Conservation (phyloP, 2,797 vertebrate species). For the Leucoraja ocellata region DNA sequence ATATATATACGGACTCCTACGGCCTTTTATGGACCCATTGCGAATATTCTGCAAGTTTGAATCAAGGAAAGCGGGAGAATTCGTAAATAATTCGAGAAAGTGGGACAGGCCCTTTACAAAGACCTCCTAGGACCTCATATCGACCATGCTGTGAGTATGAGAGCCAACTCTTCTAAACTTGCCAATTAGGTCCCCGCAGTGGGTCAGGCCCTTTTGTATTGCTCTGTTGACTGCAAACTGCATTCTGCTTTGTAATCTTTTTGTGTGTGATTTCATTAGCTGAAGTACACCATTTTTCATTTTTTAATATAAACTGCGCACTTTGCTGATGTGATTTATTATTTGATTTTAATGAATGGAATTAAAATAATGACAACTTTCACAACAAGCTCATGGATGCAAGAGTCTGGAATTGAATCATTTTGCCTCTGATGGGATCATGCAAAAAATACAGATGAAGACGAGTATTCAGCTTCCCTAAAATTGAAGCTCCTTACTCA, state of each 20-base stretch:
- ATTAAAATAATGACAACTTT: background rate
- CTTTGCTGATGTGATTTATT: background rate
- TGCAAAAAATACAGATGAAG: background rate
- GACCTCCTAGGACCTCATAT: too few relatives aligned
- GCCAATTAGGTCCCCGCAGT: too few relatives aligned
- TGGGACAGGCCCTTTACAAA: too few relatives aligned
- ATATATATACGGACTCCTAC: too few relatives aligned
- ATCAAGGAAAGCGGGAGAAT: too few relatives aligned
- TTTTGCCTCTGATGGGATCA: background rate
- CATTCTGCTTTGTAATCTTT: background rate
- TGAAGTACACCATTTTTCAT: conserved; percentile 27
- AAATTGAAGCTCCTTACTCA: background rate
- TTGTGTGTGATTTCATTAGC: conserved; percentile 8
- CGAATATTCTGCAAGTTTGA: too few relatives aligned
- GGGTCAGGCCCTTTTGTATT: background rate
- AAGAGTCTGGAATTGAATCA: background rate
- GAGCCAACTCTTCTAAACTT: too few relatives aligned
- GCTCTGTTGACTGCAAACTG: background rate
- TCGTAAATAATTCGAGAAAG: too few relatives aligned
- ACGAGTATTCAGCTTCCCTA: background rate
- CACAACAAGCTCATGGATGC: background rate
- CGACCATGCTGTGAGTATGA: too few relatives aligned
- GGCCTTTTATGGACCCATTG: too few relatives aligned
- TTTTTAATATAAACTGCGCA: background rate
- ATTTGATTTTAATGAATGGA: background rate